Evolutionary conservation across 2,888 invertebrate species (phyloP).

Genomic region (Periphyllus acericola): DNA sequence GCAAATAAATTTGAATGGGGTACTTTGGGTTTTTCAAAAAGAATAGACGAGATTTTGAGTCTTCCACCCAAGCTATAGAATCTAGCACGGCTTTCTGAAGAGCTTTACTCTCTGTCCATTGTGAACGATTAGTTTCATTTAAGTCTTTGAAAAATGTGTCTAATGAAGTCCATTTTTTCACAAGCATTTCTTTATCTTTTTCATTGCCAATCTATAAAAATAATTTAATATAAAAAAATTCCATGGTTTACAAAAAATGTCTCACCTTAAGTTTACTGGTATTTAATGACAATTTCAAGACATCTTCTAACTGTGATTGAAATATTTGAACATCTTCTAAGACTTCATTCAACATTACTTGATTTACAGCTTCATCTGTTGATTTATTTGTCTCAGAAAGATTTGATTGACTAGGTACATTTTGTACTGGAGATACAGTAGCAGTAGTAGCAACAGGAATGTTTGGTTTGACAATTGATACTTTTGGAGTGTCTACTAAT

Average conservation of each 20-base stretch:
- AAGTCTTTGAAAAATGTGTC: slow-evolving; percentile 74
- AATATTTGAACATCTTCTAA: slow-evolving; percentile 48
- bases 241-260: neutral
- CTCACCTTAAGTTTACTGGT: slow-evolving; percentile 46
- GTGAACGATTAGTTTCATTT: slow-evolving; percentile 72
- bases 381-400: slow-evolving; percentile 14
- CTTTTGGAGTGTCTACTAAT: slow-evolving; percentile 5
- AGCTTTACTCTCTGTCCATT: slow-evolving; percentile 73
- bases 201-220: slow-evolving; percentile 70
- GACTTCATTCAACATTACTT: slow-evolving; percentile 45
- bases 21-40: slow-evolving; percentile 65
- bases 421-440: slow-evolving; percentile 19
- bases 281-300: slow-evolving; percentile 45
- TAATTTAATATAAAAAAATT: slow-evolving; percentile 47
- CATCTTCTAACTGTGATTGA: slow-evolving; percentile 38
- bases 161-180: slow-evolving; percentile 70
- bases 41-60: slow-evolving; percentile 69
- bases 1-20: slow-evolving; percentile 7
- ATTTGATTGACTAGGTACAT: slow-evolving; percentile 21
- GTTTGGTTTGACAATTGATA: slow-evolving; percentile 41
- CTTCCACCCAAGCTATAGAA: slow-evolving; percentile 72
- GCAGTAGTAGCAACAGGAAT: slow-evolving; percentile 7
- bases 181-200: slow-evolving; percentile 71
- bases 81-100: slow-evolving; percentile 69
- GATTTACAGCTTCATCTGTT: slow-evolving; percentile 33